phyloP scores from a whole-genome alignment of 2,113 vertebrate genomes.

The Phasianus colchicus region DNA sequence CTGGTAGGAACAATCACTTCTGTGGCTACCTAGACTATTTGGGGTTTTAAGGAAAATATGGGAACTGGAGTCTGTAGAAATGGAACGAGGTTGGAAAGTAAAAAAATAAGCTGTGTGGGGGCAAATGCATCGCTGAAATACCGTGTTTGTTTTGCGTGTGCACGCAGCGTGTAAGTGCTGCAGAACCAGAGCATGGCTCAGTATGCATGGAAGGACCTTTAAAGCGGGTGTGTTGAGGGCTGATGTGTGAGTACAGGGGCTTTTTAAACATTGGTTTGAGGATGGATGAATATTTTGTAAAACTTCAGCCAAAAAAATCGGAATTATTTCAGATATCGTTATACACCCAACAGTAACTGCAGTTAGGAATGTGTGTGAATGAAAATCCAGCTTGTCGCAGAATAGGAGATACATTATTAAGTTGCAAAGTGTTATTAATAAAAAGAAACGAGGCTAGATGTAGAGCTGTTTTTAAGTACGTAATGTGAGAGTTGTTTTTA shows the following conservation, averaged over 20 bases:
- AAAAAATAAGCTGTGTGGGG: conserved; percentile 9
- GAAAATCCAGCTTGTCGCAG: background rate
- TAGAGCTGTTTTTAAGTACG: background rate
- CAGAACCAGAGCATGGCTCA: background rate
- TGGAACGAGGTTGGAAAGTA: conserved; percentile 75
- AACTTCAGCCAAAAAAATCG: background rate
- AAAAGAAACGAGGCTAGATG: background rate
- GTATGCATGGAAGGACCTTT: background rate
- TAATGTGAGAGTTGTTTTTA: background rate
- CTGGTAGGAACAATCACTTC: conserved; percentile 90
- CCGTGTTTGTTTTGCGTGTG: background rate
- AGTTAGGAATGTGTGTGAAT: background rate
- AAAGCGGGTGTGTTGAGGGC: background rate
- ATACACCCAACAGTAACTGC: background rate
- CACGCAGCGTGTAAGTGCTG: fast-evolving
- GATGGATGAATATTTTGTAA: background rate
- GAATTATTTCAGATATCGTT: background rate
- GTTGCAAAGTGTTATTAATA: background rate
- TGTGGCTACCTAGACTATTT: conserved; percentile 92
- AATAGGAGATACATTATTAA: background rate
- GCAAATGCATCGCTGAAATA: conserved; percentile 2
- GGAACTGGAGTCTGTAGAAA: conserved; percentile 84
- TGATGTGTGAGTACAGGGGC: background rate
- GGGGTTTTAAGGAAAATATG: conserved; percentile 86
- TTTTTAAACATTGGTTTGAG: background rate